phyloP scores from a whole-genome alignment of 64 coral and sea anemone genomes.

The Catalaphyllia jardinei region DNA sequence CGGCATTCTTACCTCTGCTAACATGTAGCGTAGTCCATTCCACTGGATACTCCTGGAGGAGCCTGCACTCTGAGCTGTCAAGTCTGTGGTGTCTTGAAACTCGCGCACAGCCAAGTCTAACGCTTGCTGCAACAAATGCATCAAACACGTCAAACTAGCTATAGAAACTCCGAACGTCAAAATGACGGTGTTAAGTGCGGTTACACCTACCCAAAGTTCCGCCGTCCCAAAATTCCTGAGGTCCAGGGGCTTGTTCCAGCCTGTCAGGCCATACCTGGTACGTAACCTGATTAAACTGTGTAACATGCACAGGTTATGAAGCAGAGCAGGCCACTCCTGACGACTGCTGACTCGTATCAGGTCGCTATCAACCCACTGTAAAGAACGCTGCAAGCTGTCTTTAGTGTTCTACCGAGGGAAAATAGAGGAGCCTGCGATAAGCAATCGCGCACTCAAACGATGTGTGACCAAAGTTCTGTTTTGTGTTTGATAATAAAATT shows the following conservation, averaged over 20 bases:
- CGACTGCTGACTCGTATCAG: slow-evolving; percentile 79
- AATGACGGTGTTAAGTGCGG: background rate
- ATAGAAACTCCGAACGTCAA: background rate
- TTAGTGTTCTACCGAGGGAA: slow-evolving; percentile 58
- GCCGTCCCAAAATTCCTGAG: slow-evolving; percentile 66
- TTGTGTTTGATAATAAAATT: too few species aligned
- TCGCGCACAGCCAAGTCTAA: slow-evolving; percentile 85
- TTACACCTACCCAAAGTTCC: slow-evolving; percentile 81
- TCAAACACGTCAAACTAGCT: background rate
- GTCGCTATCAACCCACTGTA: slow-evolving; percentile 88
- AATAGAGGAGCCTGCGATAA: background rate
- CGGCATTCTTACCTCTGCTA: slow-evolving; percentile 72
- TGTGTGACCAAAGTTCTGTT: background rate
- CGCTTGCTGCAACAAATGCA: slow-evolving; percentile 56
- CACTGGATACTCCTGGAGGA: slow-evolving; percentile 81
- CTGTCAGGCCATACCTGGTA: slow-evolving; percentile 64
- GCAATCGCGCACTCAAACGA: background rate
- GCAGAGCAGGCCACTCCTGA: slow-evolving; percentile 88
- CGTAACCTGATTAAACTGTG: slow-evolving; percentile 84
- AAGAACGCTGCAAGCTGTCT: slow-evolving; percentile 85
- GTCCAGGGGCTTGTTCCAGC: slow-evolving; percentile 80
- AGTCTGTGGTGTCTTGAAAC: slow-evolving; percentile 71
- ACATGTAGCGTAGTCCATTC: slow-evolving; percentile 93
- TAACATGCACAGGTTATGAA: slow-evolving; percentile 94
- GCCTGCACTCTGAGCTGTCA: slow-evolving; percentile 28